phyloP scores from a whole-genome alignment of 2,797 vertebrate species.

The Aulostomus chinensis region DNA sequence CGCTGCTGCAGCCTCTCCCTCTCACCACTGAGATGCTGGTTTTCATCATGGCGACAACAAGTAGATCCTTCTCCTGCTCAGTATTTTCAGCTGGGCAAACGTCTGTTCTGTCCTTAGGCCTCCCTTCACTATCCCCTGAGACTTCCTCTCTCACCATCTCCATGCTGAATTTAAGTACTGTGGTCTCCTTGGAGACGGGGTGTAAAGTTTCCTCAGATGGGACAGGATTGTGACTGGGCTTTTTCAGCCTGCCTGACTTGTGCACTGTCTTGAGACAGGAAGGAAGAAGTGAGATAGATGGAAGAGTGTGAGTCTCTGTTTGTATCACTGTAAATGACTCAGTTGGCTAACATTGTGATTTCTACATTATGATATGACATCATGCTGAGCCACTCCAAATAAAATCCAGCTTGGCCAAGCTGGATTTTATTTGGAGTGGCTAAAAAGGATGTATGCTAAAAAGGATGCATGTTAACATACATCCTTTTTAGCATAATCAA shows the following conservation, averaged over 20 bases:
- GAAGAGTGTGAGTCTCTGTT: too few relatives aligned
- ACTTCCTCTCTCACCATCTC: constrained; percentile 62
- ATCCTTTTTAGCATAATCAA: too few relatives aligned
- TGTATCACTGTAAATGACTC: too few relatives aligned
- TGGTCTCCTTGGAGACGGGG: constrained; percentile 57
- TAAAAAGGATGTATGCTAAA: too few relatives aligned
- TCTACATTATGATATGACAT: too few relatives aligned
- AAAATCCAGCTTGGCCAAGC: too few relatives aligned
- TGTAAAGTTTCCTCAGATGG: constrained; percentile 32
- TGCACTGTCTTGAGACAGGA: constrained; percentile 67
- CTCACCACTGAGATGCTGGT: constrained; percentile 66
- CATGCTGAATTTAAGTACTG: constrained; percentile 57
- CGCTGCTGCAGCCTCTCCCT: constrained; percentile 55
- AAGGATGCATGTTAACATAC: too few relatives aligned
- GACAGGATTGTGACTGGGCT: not conserved
- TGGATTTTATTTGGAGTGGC: too few relatives aligned
- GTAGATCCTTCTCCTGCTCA: constrained; percentile 22
- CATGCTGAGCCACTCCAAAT: too few relatives aligned
- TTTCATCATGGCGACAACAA: constrained; percentile 73
- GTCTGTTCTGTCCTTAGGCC: not conserved
- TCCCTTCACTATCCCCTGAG: not conserved
- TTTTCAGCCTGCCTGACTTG: constrained; percentile 10
- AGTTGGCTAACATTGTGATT: too few relatives aligned
- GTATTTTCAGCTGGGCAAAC: not conserved
- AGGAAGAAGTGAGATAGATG: not conserved